phyloP scores from a whole-genome alignment of 2,113 vertebrate species.

The Corvus hawaiiensis region DNA sequence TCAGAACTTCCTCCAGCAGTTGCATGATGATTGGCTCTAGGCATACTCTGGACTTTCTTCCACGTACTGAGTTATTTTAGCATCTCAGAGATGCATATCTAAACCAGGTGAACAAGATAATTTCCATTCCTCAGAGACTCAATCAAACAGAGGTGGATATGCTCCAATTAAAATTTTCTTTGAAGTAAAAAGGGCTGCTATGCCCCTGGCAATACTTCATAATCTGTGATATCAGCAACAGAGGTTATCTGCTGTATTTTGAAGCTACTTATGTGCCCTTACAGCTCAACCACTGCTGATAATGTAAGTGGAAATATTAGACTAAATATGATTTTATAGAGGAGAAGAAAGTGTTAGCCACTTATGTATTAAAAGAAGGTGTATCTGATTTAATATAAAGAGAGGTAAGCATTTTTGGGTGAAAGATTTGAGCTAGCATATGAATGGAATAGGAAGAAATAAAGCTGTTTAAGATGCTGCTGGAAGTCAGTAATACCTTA shows the following conservation, averaged over 20 bases:
- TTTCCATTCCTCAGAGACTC: neutral
- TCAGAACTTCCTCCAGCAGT: neutral
- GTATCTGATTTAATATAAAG: neutral
- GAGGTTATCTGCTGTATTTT: neutral
- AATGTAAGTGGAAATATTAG: neutral
- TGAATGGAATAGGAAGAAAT: neutral
- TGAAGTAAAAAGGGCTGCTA: neutral
- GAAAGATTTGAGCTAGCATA: neutral
- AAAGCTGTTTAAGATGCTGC: neutral
- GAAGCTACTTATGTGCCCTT: neutral
- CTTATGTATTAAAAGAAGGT: neutral
- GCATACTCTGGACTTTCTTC: neutral
- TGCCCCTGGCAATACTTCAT: neutral
- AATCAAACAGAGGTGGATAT: neutral
- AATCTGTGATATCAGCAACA: neutral
- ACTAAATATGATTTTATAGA: neutral
- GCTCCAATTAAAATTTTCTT: neutral
- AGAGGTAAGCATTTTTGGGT: neutral
- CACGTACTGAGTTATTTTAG: neutral
- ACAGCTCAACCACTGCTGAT: neutral
- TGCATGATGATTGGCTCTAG: neutral
- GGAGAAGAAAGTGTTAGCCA: neutral
- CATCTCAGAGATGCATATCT: neutral
- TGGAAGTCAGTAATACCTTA: neutral
- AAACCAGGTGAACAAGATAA: neutral